Conservation (phyloP, 2,113 vertebrate species). For the Hydrochoerus hydrochaeris region DNA sequence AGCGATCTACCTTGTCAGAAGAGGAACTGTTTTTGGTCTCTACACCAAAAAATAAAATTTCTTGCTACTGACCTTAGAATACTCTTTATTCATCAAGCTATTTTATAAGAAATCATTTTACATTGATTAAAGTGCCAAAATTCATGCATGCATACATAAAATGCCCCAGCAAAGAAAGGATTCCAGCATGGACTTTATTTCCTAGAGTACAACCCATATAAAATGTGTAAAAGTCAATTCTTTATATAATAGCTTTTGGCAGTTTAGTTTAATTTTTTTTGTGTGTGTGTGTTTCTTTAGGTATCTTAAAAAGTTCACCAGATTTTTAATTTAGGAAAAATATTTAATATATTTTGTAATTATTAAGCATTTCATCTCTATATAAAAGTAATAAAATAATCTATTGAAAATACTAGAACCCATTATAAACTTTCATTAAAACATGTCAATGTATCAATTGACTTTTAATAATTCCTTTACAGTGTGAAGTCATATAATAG, state of each 20-base stretch:
- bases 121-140: not conserved
- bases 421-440: not conserved
- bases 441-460: not conserved
- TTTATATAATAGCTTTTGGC: not conserved
- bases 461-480: not conserved
- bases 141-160: not conserved
- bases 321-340: not conserved
- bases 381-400: not conserved
- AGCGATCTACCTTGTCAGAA: not conserved
- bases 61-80: not conserved
- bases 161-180: not conserved
- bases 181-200: not conserved
- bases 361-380: not conserved
- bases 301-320: not conserved
- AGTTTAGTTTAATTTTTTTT: not conserved
- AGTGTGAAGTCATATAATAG: not conserved
- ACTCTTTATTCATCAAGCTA: not conserved
- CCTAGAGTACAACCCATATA: not conserved
- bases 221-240: not conserved
- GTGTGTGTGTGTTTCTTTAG: not conserved
- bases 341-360: not conserved
- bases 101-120: not conserved
- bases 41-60: not conserved
- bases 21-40: not conserved
- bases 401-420: not conserved